Evolutionary conservation across 2,797 vertebrate genomes (phyloP).

Genomic region (Gymnocypris eckloni): DNA sequence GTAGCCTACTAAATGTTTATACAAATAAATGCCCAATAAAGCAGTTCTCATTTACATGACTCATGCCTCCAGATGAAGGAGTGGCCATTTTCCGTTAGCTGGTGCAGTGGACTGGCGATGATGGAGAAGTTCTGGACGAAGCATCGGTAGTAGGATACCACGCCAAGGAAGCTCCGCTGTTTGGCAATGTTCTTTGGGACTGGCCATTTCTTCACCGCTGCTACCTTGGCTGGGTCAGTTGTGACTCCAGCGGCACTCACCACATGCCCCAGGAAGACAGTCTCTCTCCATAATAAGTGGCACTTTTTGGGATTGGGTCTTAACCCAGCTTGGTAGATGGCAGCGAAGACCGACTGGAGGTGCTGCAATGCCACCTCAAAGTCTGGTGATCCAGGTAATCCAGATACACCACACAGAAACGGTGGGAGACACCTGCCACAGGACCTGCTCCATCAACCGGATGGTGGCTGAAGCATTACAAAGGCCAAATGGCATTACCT

Average conservation of each 20-base stretch:
- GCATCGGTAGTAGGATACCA: too few relatives aligned
- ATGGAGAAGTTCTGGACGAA: too few relatives aligned
- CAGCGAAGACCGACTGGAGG: conserved; percentile 18
- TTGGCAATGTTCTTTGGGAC: too few relatives aligned
- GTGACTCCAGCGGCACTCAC: not conserved
- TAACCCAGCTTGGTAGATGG: not conserved
- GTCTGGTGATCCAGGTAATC: not conserved
- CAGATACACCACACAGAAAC: not conserved
- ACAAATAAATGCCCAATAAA: too few relatives aligned
- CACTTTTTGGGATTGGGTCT: conserved; percentile 36
- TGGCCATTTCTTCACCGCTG: too few relatives aligned
- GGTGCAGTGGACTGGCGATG: too few relatives aligned
- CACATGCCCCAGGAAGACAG: conserved; percentile 8
- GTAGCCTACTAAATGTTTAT: too few relatives aligned
- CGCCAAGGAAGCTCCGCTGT: too few relatives aligned
- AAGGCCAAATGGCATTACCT: not conserved
- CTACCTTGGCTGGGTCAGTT: too few relatives aligned
- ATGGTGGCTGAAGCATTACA: conserved; percentile 22
- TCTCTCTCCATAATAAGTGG: conserved; percentile 5
- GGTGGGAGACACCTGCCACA: not conserved
- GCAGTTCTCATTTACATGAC: too few relatives aligned
- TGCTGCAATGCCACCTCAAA: not conserved
- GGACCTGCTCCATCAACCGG: conserved; percentile 14
- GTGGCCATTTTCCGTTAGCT: too few relatives aligned
- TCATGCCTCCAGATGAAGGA: too few relatives aligned